Evolutionary conservation across 2,888 invertebrate genomes (phyloP), one percentile per base, ranked within the genome.

Genomic region (Phortica magna): DNA sequence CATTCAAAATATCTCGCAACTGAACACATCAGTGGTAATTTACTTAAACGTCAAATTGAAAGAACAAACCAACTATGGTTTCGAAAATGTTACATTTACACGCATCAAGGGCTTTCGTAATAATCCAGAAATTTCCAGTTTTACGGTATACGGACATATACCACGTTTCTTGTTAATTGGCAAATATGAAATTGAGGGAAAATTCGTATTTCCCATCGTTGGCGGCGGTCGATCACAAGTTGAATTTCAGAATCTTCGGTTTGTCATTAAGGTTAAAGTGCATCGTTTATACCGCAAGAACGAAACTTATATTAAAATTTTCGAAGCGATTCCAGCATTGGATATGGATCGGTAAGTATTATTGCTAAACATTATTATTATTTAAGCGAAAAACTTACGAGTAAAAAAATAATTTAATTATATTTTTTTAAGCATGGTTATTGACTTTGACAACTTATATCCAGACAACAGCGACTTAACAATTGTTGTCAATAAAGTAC

Each of bases 101-200:
- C 9, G 78, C 59, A 22, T 82, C 0, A 75, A 41, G 9, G 80
- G 77, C 0, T 72, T 79, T 7, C 80, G 78, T 57, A 80, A 79
- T 61, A 68, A 79, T 4, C 79, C 80, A 0, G 4, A 79, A 41
- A 65, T 31, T 31, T 31, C 12, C 3, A 31, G 31, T 31, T 31
- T 31, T 3, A 31, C 74, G 5, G n/a, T 48, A 0, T 67, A 3
- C 2, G 55, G 0, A 53, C 31, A 0, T 10, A 19, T 80, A 5
- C 80, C 80, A 0, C 61, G 81, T 1, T 75, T 81, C 0, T 2
- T 68, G 0, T 67, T 67, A 59, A 55, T 77, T 0, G 80, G 80
- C 0, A 73, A 7, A 1, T 80, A 79, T 39, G 76, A 80, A 31
- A 14, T 81, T 3, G 71, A 68, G 7, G 80, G 77, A 0, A 78